Evolutionary conservation across 2,113 vertebrate species (phyloP), one percentile per base, ranked within the genome.

Genomic region (Ammodytes marinus): DNA sequence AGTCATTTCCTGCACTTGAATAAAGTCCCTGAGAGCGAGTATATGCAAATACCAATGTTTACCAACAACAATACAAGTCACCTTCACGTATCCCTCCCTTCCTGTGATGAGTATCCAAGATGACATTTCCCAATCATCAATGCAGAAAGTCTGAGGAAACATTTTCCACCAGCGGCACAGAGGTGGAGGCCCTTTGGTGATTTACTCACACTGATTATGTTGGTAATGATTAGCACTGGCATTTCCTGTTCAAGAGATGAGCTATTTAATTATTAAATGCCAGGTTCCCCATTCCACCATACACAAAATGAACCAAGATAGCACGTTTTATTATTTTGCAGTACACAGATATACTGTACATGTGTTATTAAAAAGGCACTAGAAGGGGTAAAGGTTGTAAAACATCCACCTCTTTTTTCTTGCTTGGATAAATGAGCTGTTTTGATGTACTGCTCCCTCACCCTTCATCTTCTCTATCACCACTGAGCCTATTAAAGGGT

Each of bases 181-280:
- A 77, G 75, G 27, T 79, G 74, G 65, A 69, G 57, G 52, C 74
- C 55, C 46, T 58, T n/a, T 75, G 54, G 75, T 88, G 67, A 90
- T 69, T 76, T 37, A 57, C n/a, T 82, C 55, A 37, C 66, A 64
- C 13, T 73, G 73, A 89, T 83, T 58, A 50, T 76, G 55, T 82
- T 74, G 64, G 77, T 53, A 79, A 77, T 79, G 7, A 90, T 85
- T 70, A 75, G 68, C 47, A 13, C 9, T 87, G 74, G 78, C 70
- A 78, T 88, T 88, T 86, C 58, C n/a, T 42, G 27, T 61, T 6
- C 1, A 0, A 54, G 45, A 68, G n/a, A 80, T 64, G 19, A 84
- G 58, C 54, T 19, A 42, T 66, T 70, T n/a, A 58, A 50, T 46
- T 53, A 40, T 13, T 49, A 72, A 78, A 81, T 76, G 27, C 68